phyloP scores from a whole-genome alignment of 2,888 invertebrate species.

The Eumacrocentrus americanus region DNA sequence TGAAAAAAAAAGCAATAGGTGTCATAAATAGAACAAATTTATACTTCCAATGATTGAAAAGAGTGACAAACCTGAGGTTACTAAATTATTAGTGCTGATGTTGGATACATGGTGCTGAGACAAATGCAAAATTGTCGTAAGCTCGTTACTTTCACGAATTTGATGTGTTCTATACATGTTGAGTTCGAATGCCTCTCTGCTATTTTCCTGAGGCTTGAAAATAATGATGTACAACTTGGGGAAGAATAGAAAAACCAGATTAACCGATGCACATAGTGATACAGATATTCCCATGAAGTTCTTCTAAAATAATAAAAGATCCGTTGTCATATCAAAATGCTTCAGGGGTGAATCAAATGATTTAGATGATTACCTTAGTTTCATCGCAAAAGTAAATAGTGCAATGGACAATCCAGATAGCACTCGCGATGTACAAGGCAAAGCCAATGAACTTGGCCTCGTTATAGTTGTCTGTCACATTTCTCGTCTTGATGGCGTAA shows the following conservation, averaged over 20 bases:
- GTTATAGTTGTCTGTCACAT: conserved; percentile 84
- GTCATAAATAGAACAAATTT: too few species aligned
- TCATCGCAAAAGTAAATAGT: conserved; percentile 78
- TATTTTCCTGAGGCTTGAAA: conserved; percentile 77
- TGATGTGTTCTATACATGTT: conserved; percentile 47
- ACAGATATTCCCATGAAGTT: conserved; percentile 70
- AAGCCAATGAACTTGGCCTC: conserved; percentile 78
- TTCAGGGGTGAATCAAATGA: too few species aligned
- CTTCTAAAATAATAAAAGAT: conserved; percentile 39
- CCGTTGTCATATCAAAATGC: too few species aligned
- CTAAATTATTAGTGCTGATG: too few species aligned
- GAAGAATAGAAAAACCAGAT: conserved; percentile 74
- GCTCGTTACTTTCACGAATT: conserved; percentile 27
- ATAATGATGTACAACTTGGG: conserved; percentile 80
- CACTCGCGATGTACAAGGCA: conserved; percentile 80
- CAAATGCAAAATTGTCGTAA: conserved; percentile 23
- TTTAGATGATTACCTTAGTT: too few species aligned
- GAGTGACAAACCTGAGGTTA: too few species aligned
- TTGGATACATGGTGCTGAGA: too few species aligned
- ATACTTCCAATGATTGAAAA: too few species aligned
- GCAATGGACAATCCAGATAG: conserved; percentile 80
- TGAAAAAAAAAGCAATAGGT: conserved; percentile 19
- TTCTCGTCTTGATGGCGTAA: conserved; percentile 78
- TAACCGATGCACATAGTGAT: conserved; percentile 75
- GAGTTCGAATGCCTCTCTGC: conserved; percentile 73